These are phyloP conservation scores for Epinephelus coioides DNA, from an alignment of 2,797 vertebrate species.

Conservation along the genomic window DNA sequence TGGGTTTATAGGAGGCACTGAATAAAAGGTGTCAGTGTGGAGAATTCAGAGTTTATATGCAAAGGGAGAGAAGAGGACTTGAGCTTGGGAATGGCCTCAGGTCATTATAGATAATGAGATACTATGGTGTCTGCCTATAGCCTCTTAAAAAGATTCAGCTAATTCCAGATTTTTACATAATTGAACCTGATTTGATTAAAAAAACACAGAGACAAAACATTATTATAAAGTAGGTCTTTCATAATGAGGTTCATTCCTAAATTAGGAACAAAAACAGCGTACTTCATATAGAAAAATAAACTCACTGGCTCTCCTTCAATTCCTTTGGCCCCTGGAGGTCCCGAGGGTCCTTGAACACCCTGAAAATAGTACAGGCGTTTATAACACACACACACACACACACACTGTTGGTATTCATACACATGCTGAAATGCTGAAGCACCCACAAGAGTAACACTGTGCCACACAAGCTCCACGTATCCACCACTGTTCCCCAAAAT, in stretches of 20 bases:
- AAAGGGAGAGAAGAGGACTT: slow-evolving; percentile 1
- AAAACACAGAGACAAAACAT: neutral
- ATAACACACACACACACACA: slow-evolving; percentile 7
- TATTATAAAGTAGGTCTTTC: neutral
- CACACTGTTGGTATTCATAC: slow-evolving; percentile 29
- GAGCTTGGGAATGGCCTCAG: too few relatives aligned
- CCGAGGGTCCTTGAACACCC: slow-evolving; percentile 93
- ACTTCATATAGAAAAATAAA: slow-evolving; percentile 33
- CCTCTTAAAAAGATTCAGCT: slow-evolving; percentile 1
- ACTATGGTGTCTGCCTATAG: neutral
- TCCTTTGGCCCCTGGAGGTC: slow-evolving; percentile 93
- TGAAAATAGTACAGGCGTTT: slow-evolving; percentile 70
- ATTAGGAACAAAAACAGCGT: neutral
- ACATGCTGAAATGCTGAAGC: slow-evolving; percentile 16
- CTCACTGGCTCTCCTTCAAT: slow-evolving; percentile 91
- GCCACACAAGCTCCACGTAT: slow-evolving; percentile 26
- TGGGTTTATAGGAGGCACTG: slow-evolving; percentile 39
- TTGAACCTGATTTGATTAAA: neutral
- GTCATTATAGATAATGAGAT: slow-evolving; percentile 3
- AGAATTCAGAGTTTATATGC: slow-evolving; percentile 32
- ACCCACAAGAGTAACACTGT: slow-evolving; percentile 23
- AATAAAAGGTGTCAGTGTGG: slow-evolving; percentile 41
- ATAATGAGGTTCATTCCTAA: slow-evolving; percentile 2
- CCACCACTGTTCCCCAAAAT: slow-evolving; percentile 40
- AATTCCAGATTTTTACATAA: neutral